Evolutionary conservation across 2,888 invertebrate species (phyloP), one percentile per base, ranked within the genome.

Genomic region (Apotomis capreana): DNA sequence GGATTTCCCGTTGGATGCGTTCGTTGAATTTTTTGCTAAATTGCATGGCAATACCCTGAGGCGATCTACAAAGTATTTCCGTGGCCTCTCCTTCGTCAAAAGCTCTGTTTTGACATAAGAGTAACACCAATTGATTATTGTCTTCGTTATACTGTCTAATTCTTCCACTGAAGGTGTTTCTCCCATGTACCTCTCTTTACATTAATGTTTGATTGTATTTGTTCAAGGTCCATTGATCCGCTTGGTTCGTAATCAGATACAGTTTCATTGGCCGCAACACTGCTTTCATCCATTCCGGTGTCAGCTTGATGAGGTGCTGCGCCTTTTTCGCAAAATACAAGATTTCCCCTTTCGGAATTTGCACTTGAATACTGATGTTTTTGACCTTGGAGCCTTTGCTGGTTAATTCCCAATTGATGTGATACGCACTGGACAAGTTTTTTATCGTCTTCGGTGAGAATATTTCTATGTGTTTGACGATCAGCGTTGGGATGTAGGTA

Each of bases 361-460:
- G 15, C 15, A 15, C 15, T 15, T 15, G 15, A 15, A 15, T 15
- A 15, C 15, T 15, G 15, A 15, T 15, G 15, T 15, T 15, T 15
- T 15, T 15, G 15, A 0, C 15, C 15, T 15, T 15, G 15, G 15
- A 15, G 15, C 15, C 15, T 15, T 15, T 15, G 15, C 15, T 15
- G 15, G 15, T 15, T 15, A 15, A 15, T 15, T 15, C 15, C 15
- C 15, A 15, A 15, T 15, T 15, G 15, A 15, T 15, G 15, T 15
- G 15, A 15, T 15, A 15, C 15, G 51, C 8, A 10, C 8, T 51
- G 51, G 12, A 51, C 51, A 51, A 51, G 9, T 12, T 12, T 51
- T 12, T 51, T 51, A 51, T 51, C 51, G 51, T 51, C 12, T 51
- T 51, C 51, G 51, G 51, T 51, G 51, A 51, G 51, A 51, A 51